Base-by-base conservation (phyloP, 2,888 invertebrate species). In the Ligdia adustata region DNA sequence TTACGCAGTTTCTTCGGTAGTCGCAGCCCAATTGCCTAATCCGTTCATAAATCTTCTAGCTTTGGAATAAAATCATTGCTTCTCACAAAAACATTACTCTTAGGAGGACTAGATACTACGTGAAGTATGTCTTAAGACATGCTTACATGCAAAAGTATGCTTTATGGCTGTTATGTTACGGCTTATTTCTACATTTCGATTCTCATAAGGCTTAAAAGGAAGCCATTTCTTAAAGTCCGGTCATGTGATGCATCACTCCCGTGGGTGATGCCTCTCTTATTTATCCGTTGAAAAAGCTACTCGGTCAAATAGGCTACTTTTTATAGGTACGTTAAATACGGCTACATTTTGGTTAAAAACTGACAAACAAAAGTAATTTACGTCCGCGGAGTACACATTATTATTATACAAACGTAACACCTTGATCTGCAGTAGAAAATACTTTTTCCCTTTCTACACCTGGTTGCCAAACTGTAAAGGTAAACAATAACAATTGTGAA, bases 191-290 rank as follows among this genome's bases (percentile, higher is more conserved):
- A 1, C 7, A 5, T 37, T 24, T 28, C 16, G 7, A 18, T 12
- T 35, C 15, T 14, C 29, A 33, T 11, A 26, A 14, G 29, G 34
- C 39, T 43, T 41, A 37, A 52, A 57, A 41, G 48, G 43, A 42
- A 52, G 55, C 46, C 49, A 52, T 53, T 48, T 59, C 57, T 55
- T 45, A 40, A 52, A 52, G 55, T 57, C 53, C 55, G 52, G 42
- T 59, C 54, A 45, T 47, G 72, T 75, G 79, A 81, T 70, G 70
- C 70, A 81, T 79, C 52, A 60, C 63, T 70, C 80, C 77, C 78
- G 14, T 22, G 75, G 72, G 81, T 51, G 55, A 59, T 53, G 55
- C 61, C 55, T 49, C 45, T 64, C 64, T 65, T 68, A 67, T 68
- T 71, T 68, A 55, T 66, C 61, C 62, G 57, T 56, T 62, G 60